These are phyloP conservation scores for Stichodactyla helianthus DNA, from an alignment of 64 coral and sea anemone species.

Conservation along the genomic window DNA sequence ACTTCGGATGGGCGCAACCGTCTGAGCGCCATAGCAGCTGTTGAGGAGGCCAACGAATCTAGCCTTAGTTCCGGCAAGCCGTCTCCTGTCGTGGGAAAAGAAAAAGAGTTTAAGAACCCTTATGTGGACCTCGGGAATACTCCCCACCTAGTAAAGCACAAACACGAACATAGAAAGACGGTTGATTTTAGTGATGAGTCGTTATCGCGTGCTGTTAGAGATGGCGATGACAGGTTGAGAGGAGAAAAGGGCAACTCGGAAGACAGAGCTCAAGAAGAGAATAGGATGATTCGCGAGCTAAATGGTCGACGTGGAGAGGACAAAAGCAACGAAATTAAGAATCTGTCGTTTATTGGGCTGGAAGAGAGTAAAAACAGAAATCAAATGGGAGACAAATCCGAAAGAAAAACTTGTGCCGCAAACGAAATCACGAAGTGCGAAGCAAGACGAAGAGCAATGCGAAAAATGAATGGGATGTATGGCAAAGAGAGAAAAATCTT, in stretches of 20 bases:
- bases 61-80: background rate
- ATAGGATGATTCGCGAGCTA: background rate
- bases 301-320: background rate
- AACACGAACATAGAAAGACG: background rate
- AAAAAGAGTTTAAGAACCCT: background rate
- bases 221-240: background rate
- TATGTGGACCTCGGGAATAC: background rate
- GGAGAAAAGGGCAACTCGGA: background rate
- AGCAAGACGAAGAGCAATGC: constrained; percentile 4
- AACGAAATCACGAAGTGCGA: background rate
- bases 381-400: background rate
- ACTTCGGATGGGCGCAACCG: constrained; percentile 42
- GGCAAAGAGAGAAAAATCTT: constrained; percentile 1
- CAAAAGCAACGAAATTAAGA: background rate
- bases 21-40: constrained; percentile 28
- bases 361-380: constrained; percentile 2
- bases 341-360: background rate
- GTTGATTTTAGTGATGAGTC: background rate
- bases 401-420: background rate
- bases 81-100: background rate
- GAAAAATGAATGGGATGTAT: constrained; percentile 4
- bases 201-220: background rate
- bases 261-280: background rate
- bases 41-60: background rate
- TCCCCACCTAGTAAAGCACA: background rate